A percentile compares a stretch with the other conserved stretches of the same genome.
Conservation (phyloP, 2,888 invertebrate species). For the Clivina fossor region DNA sequence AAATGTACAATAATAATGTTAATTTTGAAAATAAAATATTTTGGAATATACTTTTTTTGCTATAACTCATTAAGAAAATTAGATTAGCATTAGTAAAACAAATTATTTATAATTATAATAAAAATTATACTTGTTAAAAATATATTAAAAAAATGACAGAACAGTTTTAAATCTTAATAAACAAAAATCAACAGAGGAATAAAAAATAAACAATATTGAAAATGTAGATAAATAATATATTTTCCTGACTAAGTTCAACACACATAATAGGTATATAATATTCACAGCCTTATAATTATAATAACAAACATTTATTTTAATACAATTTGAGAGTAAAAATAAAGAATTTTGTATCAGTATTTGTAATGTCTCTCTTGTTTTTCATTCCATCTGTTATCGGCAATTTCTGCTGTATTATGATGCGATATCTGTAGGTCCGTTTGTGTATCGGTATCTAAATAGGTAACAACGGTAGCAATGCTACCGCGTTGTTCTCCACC, state of each 20-base stretch:
- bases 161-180: background rate
- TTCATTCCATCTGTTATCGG: constrained; percentile 47
- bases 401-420: constrained; percentile 41
- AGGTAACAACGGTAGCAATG: constrained; percentile 47
- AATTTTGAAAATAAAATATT: no score
- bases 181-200: background rate
- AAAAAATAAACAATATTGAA: background rate
- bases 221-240: background rate
- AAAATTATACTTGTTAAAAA: background rate
- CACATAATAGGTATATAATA: background rate
- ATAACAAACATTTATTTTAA: background rate
- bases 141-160: background rate
- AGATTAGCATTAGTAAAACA: no score
- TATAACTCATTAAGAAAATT: no score
- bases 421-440: constrained; percentile 39
- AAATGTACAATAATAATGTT: no score
- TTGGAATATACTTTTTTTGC: no score
- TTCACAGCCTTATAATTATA: background rate
- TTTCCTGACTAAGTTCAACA: background rate
- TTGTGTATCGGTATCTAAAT: constrained; percentile 44
- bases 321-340: background rate
- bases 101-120: background rate
- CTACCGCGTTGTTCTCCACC: constrained; percentile 42
- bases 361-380: constrained; percentile 28
- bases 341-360: constrained; percentile 1